Conservation (phyloP, 2,888 invertebrate genomes). For the Anthophora plumipes region DNA sequence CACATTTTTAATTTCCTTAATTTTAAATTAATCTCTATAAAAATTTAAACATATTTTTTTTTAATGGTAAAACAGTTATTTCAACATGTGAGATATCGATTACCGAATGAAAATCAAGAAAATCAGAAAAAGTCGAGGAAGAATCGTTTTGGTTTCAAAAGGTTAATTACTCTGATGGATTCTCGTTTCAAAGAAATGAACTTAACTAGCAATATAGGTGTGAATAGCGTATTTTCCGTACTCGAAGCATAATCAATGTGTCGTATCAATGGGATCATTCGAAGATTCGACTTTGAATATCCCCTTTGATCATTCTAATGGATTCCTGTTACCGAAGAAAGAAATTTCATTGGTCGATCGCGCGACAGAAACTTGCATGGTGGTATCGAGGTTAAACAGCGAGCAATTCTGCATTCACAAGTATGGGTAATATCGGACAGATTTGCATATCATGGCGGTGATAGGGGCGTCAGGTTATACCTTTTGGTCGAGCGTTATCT, state of each 20-base stretch:
- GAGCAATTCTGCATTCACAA: conserved; percentile 4
- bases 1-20: too few species aligned
- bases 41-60: too few species aligned
- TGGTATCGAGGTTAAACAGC: background rate
- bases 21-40: too few species aligned
- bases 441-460: conserved; percentile 39
- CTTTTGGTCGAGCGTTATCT: conserved; percentile 25
- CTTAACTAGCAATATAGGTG: background rate
- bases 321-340: background rate
- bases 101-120: too few species aligned
- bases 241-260: too few species aligned
- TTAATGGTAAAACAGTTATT: too few species aligned
- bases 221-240: background rate
- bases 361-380: background rate
- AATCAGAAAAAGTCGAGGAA: too few species aligned
- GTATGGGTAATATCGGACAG: background rate
- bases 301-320: too few species aligned
- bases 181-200: background rate
- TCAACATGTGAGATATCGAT: too few species aligned
- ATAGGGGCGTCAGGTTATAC: conserved; percentile 21
- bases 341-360: background rate
- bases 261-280: too few species aligned
- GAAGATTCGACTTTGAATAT: too few species aligned
- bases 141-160: background rate
- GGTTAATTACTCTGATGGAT: background rate